Evolutionary conservation across 2,113 vertebrate species (phyloP), one percentile per base, ranked within the genome.

Genomic region (Lanius ludovicianus): DNA sequence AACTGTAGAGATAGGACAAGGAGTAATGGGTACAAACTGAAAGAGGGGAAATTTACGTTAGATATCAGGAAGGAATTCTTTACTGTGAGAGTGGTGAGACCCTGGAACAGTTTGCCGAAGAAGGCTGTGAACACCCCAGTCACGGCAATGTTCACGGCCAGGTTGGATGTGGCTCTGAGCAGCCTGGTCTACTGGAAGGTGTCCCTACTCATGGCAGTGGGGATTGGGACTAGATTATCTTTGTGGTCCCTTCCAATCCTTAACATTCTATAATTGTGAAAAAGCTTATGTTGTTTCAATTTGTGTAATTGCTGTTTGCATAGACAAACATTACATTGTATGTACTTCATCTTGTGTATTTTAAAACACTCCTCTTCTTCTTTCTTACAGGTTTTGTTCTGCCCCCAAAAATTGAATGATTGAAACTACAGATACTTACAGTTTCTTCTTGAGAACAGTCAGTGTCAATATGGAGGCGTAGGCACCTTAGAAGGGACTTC

Each of bases 401-500:
- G 6, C 53, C 8, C 1, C 3, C 64, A 90, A 78, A 31, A 74
- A 44, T 42, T 78, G n/a, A 47, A 28, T 62, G 47, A 59, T 49
- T 84, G 74, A 93, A 62, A 67, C 39, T 90, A 64, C 4, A 69
- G 33, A 39, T 59, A 76, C 44, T 82, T 68, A 62, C 7, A 33
- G 9, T 98, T 98, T 96, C 93, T 97, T 91, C 56, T 90, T 37
- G 96, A 21, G 52, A 74, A n/a, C 52, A 90, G 74, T 73, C 96
- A 59, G 74, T 46, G 57, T 90, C 85, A 96, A n/a, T 30, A 98
- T 98, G 98, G 97, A 97, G 69, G 65, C 73, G 95, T 98, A 98
- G 96, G 25, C 80, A 79, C 84, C 93, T 95, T 93, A 90, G 64
- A 95, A 97, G 97, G 97, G 98, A 98, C 98, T 87, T 92, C 42